Evolutionary conservation across 2,888 invertebrate genomes (phyloP), one percentile per base, ranked within the genome.

Genomic region (Papilio elwesi): DNA sequence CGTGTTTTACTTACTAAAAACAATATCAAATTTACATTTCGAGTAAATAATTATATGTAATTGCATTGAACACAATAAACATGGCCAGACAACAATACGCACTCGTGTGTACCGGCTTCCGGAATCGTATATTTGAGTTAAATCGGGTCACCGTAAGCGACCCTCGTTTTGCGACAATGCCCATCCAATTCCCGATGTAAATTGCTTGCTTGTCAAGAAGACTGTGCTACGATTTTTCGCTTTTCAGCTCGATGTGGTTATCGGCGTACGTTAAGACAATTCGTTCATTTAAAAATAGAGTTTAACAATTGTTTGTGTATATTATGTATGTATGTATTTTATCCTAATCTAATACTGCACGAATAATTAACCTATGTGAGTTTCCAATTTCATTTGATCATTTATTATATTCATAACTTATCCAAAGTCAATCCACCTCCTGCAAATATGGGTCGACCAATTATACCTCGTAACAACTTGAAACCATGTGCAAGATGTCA

Each of bases 401-500:
- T 51, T 16, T 49, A 48, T 8, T 49, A 65, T 38, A 36, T 62
- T 62, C 38, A 38, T 38, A 49, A 49, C 13, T 49, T 62, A 51
- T 51, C 9, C 43, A 11, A 52, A 63, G 52, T 47, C 36, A n/a
- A 15, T 59, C 51, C 49, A 26, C 38, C 13, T 66, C 53, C 11
- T n/a, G 38, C n/a, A 7, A 59, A 68, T 72, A 59, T 68, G 66
- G 71, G 67, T 63, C 73, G 66, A 65, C 70, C 55, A 70, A 43
- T 68, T 74, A 67, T 68, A 72, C 74, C 68, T 71, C 74, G 74
- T 74, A 71, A 48, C 67, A 62, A 62, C 62, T 71, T 71, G 52
- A 47, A 76, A 76, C 74, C 76, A 74, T 76, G 69, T 74, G 79
- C 73, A 62, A 76, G 74, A 74, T 79, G 78, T 79, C 78, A 79